phyloP scores from a whole-genome alignment of 2,888 invertebrate species.

The Scaptodrosophila latifasciaeformis region DNA sequence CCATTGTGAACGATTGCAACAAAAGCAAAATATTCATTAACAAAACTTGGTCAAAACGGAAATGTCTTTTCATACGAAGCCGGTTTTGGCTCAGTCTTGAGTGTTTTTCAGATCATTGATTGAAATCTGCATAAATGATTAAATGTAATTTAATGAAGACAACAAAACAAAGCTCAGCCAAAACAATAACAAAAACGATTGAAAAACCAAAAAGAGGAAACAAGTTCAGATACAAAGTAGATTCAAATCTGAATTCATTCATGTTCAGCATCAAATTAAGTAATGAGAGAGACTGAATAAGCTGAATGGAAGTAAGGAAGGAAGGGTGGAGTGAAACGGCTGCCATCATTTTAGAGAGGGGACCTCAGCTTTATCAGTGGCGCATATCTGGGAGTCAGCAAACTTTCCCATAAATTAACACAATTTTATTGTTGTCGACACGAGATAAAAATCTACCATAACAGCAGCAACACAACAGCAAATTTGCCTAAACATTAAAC shows the following conservation, averaged over 20 bases:
- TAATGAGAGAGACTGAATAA: too few relatives aligned
- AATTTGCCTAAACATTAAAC: conserved; percentile 62
- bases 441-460: conserved; percentile 59
- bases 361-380: conserved; percentile 20
- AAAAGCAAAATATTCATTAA: conserved; percentile 32
- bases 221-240: conserved; percentile 42
- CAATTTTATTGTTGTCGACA: conserved; percentile 68
- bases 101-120: conserved; percentile 37
- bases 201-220: conserved; percentile 25
- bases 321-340: too few relatives aligned
- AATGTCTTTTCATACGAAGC: conserved; percentile 49
- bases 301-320: too few relatives aligned
- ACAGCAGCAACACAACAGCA: too few relatives aligned
- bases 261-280: background rate
- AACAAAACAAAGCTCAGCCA: too few relatives aligned
- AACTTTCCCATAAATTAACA: conserved; percentile 63
- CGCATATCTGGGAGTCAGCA: conserved; percentile 11
- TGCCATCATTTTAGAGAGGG: too few relatives aligned
- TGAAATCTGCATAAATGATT: conserved; percentile 64
- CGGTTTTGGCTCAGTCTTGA: too few relatives aligned
- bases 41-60: conserved; percentile 48
- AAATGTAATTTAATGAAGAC: conserved; percentile 61
- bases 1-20: background rate
- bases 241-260: conserved; percentile 15
- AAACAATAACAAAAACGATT: conserved; percentile 22